Evolutionary conservation across 2,797 vertebrate species (phyloP).

Genomic region (Phalloptychus januarius): DNA sequence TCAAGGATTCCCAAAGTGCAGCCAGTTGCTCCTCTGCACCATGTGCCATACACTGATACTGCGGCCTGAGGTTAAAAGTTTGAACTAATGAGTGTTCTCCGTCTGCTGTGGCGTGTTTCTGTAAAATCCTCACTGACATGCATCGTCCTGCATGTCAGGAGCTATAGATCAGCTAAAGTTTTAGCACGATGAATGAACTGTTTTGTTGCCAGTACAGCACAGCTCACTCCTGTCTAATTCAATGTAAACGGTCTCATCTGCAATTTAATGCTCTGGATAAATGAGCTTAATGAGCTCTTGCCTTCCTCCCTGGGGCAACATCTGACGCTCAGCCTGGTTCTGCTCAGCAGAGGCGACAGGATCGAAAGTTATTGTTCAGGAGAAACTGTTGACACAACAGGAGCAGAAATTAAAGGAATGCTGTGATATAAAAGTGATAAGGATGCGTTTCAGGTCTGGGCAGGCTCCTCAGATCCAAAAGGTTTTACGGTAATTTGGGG

Average conservation of each 20-base stretch:
- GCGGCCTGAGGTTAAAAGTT: not conserved
- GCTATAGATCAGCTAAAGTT: not conserved
- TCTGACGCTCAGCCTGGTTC: not conserved
- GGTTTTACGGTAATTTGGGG: constrained; percentile 29
- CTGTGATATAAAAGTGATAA: constrained; percentile 26
- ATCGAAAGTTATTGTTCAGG: constrained; percentile 4
- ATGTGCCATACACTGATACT: constrained; percentile 1
- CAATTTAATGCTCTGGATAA: not conserved
- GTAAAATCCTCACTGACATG: not conserved
- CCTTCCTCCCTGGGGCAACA: not conserved
- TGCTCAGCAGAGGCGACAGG: not conserved
- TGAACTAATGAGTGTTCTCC: not conserved
- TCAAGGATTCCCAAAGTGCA: constrained; percentile 41
- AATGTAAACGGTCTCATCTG: not conserved
- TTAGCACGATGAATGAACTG: not conserved
- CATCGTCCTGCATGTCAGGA: not conserved
- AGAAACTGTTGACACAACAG: constrained; percentile 14
- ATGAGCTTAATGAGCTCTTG: constrained; percentile 7
- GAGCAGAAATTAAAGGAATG: constrained; percentile 23
- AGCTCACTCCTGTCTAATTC: not conserved
- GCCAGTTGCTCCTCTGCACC: constrained; percentile 39
- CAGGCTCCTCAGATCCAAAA: constrained; percentile 7
- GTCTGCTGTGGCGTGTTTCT: not conserved
- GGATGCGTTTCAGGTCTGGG: constrained; percentile 30
- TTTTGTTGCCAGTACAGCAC: too few relatives aligned